Percentiles rank a stretch among this genome's conserved stretches.
Evolutionary conservation across 2,113 vertebrate species (phyloP).

Genomic region (Laterallus jamaicensis): DNA sequence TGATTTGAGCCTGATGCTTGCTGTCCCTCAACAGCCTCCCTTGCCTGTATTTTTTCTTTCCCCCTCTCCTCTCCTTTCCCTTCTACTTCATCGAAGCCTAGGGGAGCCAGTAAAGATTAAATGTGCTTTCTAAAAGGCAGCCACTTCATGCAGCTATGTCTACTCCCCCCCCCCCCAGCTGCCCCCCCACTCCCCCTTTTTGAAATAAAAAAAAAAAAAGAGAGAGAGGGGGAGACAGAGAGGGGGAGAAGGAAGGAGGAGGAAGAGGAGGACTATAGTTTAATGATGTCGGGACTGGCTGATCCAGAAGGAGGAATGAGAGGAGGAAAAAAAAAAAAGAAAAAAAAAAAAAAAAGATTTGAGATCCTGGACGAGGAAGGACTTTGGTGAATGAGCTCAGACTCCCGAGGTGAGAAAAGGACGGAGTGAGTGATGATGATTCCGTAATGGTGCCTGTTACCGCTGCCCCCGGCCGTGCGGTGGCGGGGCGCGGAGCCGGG

Average conservation of each 20-base stretch:
- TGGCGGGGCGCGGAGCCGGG: not conserved
- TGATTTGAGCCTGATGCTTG: constrained; percentile 86
- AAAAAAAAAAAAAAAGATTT: constrained; percentile 45
- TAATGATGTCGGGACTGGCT: constrained; percentile 74
- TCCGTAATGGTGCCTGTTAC: not conserved
- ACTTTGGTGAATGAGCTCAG: constrained; percentile 73
- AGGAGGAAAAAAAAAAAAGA: not conserved
- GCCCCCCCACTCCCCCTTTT: constrained; percentile 52
- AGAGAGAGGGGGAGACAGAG: not conserved
- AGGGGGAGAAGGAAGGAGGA: not conserved
- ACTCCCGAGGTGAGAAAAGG: constrained; percentile 72
- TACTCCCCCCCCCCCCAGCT: constrained; percentile 75
- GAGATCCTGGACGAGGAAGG: constrained; percentile 45
- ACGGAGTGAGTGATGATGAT: not conserved
- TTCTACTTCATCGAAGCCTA: constrained; percentile 86
- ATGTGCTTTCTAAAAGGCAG: constrained; percentile 95
- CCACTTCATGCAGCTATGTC: constrained; percentile 90
- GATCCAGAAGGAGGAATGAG: constrained; percentile 52
- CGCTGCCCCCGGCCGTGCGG: constrained; percentile 66
- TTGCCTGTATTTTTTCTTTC: constrained; percentile 60
- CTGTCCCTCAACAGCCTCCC: constrained; percentile 88
- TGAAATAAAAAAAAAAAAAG: constrained; percentile 19
- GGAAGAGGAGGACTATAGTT: constrained; percentile 42
- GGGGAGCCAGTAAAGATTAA: constrained; percentile 93
- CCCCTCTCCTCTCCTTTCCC: constrained; percentile 65